Conservation (phyloP, 1,140 invertebrate species). For the Mylabris phalerata region DNA sequence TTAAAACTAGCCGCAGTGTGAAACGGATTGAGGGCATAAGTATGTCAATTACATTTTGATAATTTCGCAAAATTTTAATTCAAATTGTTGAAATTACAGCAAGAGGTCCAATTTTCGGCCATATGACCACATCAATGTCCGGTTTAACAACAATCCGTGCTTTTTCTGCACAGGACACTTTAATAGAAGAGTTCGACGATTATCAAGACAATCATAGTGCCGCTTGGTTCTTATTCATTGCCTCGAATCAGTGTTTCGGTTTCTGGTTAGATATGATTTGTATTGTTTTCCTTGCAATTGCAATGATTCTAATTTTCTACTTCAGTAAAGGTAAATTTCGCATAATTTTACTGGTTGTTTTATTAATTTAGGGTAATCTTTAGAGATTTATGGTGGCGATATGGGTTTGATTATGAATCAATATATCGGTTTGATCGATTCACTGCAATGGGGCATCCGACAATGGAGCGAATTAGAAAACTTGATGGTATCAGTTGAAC, state of each 20-base stretch:
- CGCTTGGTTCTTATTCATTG: conserved; percentile 59
- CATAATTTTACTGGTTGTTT: no score
- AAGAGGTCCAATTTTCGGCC: conserved; percentile 48
- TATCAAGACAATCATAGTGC: conserved; percentile 67
- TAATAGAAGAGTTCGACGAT: conserved; percentile 74
- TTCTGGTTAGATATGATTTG: conserved; percentile 74
- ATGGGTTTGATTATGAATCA: conserved; percentile 59
- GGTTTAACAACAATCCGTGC: conserved; percentile 61
- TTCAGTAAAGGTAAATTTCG: neutral
- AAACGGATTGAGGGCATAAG: conserved; percentile 34
- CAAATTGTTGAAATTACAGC: conserved; percentile 45
- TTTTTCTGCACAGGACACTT: conserved; percentile 66
- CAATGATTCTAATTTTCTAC: neutral
- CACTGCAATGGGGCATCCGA: conserved; percentile 59
- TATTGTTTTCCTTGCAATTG: conserved; percentile 59
- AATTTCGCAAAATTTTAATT: neutral
- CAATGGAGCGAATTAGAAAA: conserved; percentile 64
- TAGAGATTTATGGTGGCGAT: conserved; percentile 52
- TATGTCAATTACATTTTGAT: conserved; percentile 40
- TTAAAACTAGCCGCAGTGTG: conserved; percentile 30
- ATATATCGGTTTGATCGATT: conserved; percentile 52
- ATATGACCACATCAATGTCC: conserved; percentile 36
- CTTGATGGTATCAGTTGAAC: conserved; percentile 72
- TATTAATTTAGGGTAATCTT: conserved; percentile 44
- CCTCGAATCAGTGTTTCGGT: conserved; percentile 62